phyloP scores from a whole-genome alignment of 2,888 invertebrate genomes.

The Frankliniella intonsa region DNA sequence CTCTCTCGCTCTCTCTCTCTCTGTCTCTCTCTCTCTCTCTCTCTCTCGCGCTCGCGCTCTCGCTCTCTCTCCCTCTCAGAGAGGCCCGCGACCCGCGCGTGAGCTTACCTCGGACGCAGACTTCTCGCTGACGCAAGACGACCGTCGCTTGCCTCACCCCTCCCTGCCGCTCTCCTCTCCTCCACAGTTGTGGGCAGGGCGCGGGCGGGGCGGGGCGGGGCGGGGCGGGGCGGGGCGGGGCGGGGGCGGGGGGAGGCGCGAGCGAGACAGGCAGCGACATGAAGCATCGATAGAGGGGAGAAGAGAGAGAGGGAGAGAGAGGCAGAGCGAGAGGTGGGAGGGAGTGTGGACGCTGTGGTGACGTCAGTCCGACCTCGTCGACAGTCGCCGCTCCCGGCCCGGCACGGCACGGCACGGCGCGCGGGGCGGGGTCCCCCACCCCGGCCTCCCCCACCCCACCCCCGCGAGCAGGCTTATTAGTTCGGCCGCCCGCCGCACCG shows the following conservation, averaged over 20 bases:
- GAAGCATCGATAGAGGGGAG: background rate
- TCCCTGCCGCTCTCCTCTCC: background rate
- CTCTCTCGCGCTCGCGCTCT: background rate
- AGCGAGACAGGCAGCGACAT: background rate
- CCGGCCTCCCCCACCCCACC: background rate
- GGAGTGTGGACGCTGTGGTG: background rate
- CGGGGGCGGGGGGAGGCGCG: background rate
- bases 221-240: background rate
- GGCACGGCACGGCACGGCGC: background rate
- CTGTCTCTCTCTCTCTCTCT: background rate
- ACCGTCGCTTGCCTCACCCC: background rate
- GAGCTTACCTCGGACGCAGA: background rate
- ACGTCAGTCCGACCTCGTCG: conserved; percentile 20
- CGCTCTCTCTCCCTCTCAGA: background rate
- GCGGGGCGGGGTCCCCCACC: background rate
- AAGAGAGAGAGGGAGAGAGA: background rate
- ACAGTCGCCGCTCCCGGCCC: background rate
- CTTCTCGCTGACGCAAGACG: conserved; percentile 11
- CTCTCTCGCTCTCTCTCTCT: background rate
- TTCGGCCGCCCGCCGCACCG: background rate
- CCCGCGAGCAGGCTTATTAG: background rate
- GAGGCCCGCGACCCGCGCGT: background rate
- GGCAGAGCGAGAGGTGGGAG: background rate
- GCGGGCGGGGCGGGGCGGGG: background rate
- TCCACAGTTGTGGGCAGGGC: background rate